Evolutionary conservation across 2,113 vertebrate species (phyloP).

Genomic region (Hippocampus zosterae): DNA sequence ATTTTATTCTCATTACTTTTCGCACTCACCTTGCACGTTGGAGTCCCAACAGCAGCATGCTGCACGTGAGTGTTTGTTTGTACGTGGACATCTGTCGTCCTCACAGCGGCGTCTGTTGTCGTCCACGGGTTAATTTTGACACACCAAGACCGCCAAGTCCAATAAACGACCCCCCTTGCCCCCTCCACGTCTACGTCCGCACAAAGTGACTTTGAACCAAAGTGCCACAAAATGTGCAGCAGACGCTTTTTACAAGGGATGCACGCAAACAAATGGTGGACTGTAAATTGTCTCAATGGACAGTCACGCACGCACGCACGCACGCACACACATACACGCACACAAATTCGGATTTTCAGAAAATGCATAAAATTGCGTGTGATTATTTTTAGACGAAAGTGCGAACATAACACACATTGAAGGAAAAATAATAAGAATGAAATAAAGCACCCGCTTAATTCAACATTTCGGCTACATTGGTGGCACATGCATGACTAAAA

Average conservation of each 20-base stretch:
- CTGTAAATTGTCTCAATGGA: not conserved
- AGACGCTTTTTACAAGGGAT: constrained; percentile 12
- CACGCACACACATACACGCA: not conserved
- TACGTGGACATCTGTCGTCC: not conserved
- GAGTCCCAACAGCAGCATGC: not conserved
- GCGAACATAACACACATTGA: too few species aligned
- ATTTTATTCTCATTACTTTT: not conserved
- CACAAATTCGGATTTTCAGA: too few species aligned
- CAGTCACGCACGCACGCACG: not conserved
- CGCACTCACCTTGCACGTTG: not conserved
- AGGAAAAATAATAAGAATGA: too few species aligned
- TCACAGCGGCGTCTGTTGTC: not conserved
- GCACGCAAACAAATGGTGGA: constrained; percentile 30
- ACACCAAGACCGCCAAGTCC: constrained; percentile 42
- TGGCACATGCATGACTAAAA: too few species aligned
- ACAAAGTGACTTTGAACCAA: constrained; percentile 25
- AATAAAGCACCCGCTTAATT: too few species aligned
- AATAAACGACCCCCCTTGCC: constrained; percentile 13
- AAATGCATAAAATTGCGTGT: too few species aligned
- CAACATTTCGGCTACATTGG: too few species aligned
- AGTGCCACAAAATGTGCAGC: constrained; percentile 8
- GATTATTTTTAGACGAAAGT: too few species aligned
- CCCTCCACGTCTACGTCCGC: not conserved
- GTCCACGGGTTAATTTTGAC: not conserved
- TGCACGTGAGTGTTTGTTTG: not conserved